A percentile compares a stretch with the other conserved stretches of the same genome.
phyloP scores from a whole-genome alignment of 2,797 vertebrate species.

The Pogoniulus pusillus region DNA sequence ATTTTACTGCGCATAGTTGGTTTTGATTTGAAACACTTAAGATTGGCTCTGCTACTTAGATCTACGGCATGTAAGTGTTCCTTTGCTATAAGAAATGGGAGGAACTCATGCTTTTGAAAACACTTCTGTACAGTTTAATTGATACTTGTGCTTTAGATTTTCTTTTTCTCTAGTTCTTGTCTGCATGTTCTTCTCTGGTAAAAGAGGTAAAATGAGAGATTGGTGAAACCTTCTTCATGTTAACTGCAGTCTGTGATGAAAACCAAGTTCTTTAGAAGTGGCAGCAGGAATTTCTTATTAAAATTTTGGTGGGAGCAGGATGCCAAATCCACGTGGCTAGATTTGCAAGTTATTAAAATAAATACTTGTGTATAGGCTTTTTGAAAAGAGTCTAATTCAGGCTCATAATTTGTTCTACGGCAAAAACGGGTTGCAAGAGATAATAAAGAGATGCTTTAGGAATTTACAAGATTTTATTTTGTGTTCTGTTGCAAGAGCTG shows the following conservation, averaged over 20 bases:
- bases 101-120: not conserved
- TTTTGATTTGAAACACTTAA: not conserved
- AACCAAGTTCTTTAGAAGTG: slow-evolving; percentile 21
- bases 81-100: not conserved
- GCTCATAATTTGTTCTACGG: not conserved
- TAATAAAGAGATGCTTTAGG: not conserved
- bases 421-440: not conserved
- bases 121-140: slow-evolving; percentile 1
- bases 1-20: not conserved
- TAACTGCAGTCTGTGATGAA: not conserved
- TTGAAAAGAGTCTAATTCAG: not conserved
- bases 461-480: slow-evolving; percentile 3
- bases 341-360: not conserved
- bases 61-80: not conserved
- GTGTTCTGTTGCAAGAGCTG: not conserved
- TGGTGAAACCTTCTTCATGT: not conserved
- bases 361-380: not conserved
- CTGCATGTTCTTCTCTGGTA: not conserved
- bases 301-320: not conserved
- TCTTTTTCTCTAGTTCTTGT: not conserved
- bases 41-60: not conserved
- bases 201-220: not conserved
- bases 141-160: not conserved
- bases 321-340: not conserved
- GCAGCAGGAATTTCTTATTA: slow-evolving; percentile 1